Percentiles rank a stretch among this genome's conserved stretches.
phyloP scores from a whole-genome alignment of 2,888 invertebrate genomes.

The Erebia aethiops region DNA sequence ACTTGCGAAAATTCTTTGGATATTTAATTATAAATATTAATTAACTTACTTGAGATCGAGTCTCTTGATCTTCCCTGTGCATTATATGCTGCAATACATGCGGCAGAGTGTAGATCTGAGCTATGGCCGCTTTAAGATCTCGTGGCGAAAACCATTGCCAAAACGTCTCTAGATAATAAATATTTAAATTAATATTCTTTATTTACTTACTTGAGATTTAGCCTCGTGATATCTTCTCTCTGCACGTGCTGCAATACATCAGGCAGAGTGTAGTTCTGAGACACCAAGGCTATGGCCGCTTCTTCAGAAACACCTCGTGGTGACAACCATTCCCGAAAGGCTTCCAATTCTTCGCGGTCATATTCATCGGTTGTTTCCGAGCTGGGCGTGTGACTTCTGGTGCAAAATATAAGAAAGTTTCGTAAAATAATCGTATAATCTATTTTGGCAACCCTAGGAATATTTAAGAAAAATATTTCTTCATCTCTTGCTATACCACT shows the following conservation, averaged over 20 bases:
- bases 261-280: constrained; percentile 90
- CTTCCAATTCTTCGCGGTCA: constrained; percentile 55
- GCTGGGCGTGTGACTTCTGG: constrained; percentile 32
- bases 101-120: constrained; percentile 90
- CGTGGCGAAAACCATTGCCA: constrained; percentile 88
- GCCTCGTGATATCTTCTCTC: constrained; percentile 90
- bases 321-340: constrained; percentile 88
- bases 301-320: constrained; percentile 86
- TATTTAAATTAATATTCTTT: too few relatives aligned
- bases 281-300: constrained; percentile 86
- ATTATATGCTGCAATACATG: constrained; percentile 92
- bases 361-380: constrained; percentile 50
- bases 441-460: too few relatives aligned
- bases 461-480: too few relatives aligned
- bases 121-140: constrained; percentile 85
- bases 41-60: constrained; percentile 88
- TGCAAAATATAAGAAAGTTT: neutral
- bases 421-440: too few relatives aligned
- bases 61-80: constrained; percentile 90
- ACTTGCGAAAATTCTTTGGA: too few relatives aligned
- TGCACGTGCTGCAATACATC: constrained; percentile 91
- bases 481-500: too few relatives aligned
- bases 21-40: too few relatives aligned
- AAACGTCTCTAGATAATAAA: too few relatives aligned
- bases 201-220: constrained; percentile 87